Conservation (phyloP, 2,888 invertebrate species). For the Pachycephus smyrnensis region DNA sequence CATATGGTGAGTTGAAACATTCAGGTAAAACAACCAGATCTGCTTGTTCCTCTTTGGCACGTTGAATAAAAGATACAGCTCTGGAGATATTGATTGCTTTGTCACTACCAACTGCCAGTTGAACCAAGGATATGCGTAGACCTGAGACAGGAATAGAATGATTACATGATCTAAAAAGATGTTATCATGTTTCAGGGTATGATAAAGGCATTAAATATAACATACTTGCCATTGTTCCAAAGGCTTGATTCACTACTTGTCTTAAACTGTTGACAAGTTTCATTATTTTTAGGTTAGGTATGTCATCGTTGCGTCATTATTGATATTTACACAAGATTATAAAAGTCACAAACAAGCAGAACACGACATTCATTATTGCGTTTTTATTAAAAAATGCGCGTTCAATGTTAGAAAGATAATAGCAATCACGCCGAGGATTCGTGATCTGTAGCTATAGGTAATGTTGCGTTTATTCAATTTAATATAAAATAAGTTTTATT, state of each 20-base stretch:
- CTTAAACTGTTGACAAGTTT: slow-evolving; percentile 22
- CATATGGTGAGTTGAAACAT: slow-evolving; percentile 96
- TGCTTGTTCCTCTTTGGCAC: slow-evolving; percentile 76
- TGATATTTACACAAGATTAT: background rate
- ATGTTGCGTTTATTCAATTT: background rate
- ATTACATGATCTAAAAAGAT: slow-evolving; percentile 2
- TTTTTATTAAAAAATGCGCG: too few relatives aligned
- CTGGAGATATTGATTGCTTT: slow-evolving; percentile 81
- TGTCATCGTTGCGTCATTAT: background rate
- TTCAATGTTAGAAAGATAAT: too few relatives aligned
- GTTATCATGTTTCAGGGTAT: too few relatives aligned
- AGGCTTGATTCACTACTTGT: slow-evolving; percentile 25
- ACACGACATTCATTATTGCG: too few relatives aligned
- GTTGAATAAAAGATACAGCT: slow-evolving; percentile 78
- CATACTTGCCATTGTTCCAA: slow-evolving; percentile 52
- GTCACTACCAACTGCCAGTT: slow-evolving; percentile 80
- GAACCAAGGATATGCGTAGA: slow-evolving; percentile 83
- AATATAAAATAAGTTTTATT: slow-evolving; percentile 42
- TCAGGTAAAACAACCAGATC: slow-evolving; percentile 81
- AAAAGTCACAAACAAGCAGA: too few relatives aligned
- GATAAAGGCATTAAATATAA: slow-evolving; percentile 4
- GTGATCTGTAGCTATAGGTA: background rate
- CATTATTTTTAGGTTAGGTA: slow-evolving; percentile 51
- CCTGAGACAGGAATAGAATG: slow-evolving; percentile 63
- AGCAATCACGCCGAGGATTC: too few relatives aligned